These are phyloP conservation scores for Caerostris extrusa DNA, from an alignment of 1,140 invertebrate genomes.

Conservation along the genomic window DNA sequence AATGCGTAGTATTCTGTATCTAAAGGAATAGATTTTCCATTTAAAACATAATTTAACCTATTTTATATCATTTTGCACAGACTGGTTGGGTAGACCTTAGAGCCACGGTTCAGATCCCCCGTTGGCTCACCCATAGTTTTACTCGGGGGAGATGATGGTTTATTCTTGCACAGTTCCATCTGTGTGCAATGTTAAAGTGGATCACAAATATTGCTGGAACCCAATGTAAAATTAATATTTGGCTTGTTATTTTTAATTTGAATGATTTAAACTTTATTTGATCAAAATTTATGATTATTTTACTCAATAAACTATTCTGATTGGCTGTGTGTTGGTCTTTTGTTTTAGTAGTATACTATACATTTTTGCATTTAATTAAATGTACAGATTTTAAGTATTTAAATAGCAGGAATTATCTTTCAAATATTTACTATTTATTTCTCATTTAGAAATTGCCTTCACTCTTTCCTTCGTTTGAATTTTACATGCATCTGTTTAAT, in stretches of 20 bases:
- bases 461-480: no score
- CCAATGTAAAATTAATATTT: constrained; percentile 24
- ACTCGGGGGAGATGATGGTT: neutral
- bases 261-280: neutral
- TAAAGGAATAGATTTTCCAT: neutral
- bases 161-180: neutral
- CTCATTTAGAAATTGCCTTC: no score
- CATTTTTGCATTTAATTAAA: no score
- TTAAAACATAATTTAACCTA: constrained; percentile 20
- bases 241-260: constrained; percentile 25
- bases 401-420: no score
- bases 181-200: constrained; percentile 13
- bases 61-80: constrained; percentile 26
- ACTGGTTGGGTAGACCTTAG: constrained; percentile 46
- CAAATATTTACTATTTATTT: no score
- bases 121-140: constrained; percentile 69
- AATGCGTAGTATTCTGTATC: neutral
- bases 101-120: constrained; percentile 36
- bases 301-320: constrained; percentile 61
- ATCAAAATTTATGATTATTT: constrained; percentile 62
- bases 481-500: no score
- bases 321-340: constrained; percentile 54
- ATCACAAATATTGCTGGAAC: constrained; percentile 61
- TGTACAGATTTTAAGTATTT: no score
- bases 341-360: neutral